Evolutionary conservation across 2,888 invertebrate genomes (phyloP).

Genomic region (Cremastinae sp.): DNA sequence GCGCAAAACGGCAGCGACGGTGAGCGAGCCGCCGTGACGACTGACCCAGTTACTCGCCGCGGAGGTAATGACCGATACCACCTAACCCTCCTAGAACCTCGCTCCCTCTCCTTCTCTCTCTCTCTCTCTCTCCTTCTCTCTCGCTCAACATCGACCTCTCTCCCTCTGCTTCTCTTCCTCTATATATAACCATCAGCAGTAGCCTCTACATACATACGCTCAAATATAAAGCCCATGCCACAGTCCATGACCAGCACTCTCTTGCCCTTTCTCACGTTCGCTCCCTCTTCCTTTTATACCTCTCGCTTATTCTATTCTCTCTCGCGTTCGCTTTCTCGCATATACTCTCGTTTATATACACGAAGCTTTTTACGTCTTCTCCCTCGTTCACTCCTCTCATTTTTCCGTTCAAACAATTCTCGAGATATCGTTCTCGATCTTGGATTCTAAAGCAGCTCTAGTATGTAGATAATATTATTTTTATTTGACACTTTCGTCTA

Average conservation of each 20-base stretch:
- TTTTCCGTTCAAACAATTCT: not conserved
- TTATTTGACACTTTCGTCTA: too few species aligned
- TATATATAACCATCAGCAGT: slow-evolving; percentile 12
- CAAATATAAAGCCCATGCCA: slow-evolving; percentile 42
- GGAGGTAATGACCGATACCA: slow-evolving; percentile 81
- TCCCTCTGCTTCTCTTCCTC: slow-evolving; percentile 15
- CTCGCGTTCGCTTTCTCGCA: slow-evolving; percentile 17
- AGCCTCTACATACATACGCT: slow-evolving; percentile 13
- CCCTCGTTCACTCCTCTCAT: not conserved
- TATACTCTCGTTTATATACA: not conserved
- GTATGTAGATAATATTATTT: too few species aligned
- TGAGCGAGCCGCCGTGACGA: slow-evolving; percentile 78
- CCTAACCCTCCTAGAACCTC: slow-evolving; percentile 76
- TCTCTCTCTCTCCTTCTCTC: slow-evolving; percentile 38
- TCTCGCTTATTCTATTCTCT: slow-evolving; percentile 6
- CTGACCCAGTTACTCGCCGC: slow-evolving; percentile 79
- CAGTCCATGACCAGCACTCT: slow-evolving; percentile 59
- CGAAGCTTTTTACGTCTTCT: not conserved
- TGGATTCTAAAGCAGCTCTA: too few species aligned
- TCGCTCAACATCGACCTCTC: slow-evolving; percentile 48
- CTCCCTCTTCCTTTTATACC: slow-evolving; percentile 16
- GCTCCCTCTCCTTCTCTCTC: slow-evolving; percentile 59
- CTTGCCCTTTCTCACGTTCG: slow-evolving; percentile 43
- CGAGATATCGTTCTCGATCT: too few species aligned
- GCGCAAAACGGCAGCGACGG: slow-evolving; percentile 63